These are phyloP conservation scores for Macropis europaea DNA, from an alignment of 2,888 invertebrate species.

Conservation along the genomic window DNA sequence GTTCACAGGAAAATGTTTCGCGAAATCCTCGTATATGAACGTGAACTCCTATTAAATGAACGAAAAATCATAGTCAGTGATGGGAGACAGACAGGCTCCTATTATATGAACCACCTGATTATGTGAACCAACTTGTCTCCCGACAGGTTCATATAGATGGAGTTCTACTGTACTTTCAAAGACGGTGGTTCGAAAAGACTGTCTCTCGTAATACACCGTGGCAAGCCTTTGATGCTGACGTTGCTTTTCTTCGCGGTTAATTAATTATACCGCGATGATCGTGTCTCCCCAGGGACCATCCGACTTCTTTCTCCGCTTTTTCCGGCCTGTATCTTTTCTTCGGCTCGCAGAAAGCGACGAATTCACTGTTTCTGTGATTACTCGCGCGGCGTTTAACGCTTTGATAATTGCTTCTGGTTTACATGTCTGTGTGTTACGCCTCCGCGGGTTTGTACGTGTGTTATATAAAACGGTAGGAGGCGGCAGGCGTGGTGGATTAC, in stretches of 20 bases:
- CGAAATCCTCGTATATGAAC: too few species aligned
- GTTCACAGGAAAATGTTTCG: too few species aligned
- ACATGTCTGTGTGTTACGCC: not conserved
- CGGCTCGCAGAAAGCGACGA: not conserved
- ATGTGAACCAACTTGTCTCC: too few species aligned
- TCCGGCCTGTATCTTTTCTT: not conserved
- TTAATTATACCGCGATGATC: constrained; percentile 23
- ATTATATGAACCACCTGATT: too few species aligned
- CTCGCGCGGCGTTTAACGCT: constrained; percentile 37
- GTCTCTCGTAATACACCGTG: not conserved
- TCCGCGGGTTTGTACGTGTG: not conserved
- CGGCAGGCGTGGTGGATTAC: constrained; percentile 5
- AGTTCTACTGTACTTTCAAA: too few species aligned
- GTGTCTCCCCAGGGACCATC: not conserved
- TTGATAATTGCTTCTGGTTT: constrained; percentile 27
- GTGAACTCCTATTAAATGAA: too few species aligned
- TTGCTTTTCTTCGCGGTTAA: constrained; percentile 11
- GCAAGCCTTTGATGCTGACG: not conserved
- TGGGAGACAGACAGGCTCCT: too few species aligned
- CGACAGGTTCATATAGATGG: too few species aligned
- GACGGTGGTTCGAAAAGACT: too few species aligned
- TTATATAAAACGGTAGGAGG: not conserved
- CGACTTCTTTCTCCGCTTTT: not conserved
- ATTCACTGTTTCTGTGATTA: constrained; percentile 5
- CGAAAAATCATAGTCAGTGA: too few species aligned